Evolutionary conservation across 1,140 invertebrate genomes (phyloP).

Genomic region (Sitodiplosis mosellana): DNA sequence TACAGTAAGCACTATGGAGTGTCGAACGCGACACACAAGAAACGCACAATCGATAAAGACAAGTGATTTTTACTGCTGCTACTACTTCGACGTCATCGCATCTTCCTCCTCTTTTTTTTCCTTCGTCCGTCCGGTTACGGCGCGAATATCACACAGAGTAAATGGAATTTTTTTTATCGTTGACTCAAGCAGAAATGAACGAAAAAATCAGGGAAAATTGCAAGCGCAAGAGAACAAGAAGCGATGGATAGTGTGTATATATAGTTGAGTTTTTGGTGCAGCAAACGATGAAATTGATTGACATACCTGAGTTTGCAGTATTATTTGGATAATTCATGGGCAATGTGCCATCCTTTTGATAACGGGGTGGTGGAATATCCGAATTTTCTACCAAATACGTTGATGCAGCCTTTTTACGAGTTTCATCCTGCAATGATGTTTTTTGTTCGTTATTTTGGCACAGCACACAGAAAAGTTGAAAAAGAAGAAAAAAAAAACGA

Average conservation of each 20-base stretch:
- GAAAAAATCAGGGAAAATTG: too few species aligned
- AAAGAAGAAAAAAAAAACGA: constrained; percentile 2
- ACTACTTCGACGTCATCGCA: too few species aligned
- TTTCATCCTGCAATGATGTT: constrained; percentile 29
- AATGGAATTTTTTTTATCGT: background rate
- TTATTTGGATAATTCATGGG: constrained; percentile 26
- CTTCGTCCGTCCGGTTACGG: too few species aligned
- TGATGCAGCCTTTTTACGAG: constrained; percentile 33
- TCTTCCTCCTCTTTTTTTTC: too few species aligned
- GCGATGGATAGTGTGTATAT: too few species aligned
- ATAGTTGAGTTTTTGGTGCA: too few species aligned
- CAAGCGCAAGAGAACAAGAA: too few species aligned
- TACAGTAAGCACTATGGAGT: too few species aligned
- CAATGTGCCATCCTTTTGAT: constrained; percentile 28
- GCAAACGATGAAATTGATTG: background rate
- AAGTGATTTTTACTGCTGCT: too few species aligned
- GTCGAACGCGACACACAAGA: too few species aligned
- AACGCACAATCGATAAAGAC: too few species aligned
- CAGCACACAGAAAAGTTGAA: constrained; percentile 1
- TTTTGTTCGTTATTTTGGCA: background rate
- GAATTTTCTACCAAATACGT: constrained; percentile 35
- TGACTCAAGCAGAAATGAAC: background rate
- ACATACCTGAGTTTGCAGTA: constrained; percentile 8
- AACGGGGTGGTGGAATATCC: constrained; percentile 24
- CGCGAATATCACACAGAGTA: too few species aligned